These are phyloP conservation scores for Diabrotica undecimpunctata DNA, from an alignment of 1,140 invertebrate genomes.

Conservation along the genomic window DNA sequence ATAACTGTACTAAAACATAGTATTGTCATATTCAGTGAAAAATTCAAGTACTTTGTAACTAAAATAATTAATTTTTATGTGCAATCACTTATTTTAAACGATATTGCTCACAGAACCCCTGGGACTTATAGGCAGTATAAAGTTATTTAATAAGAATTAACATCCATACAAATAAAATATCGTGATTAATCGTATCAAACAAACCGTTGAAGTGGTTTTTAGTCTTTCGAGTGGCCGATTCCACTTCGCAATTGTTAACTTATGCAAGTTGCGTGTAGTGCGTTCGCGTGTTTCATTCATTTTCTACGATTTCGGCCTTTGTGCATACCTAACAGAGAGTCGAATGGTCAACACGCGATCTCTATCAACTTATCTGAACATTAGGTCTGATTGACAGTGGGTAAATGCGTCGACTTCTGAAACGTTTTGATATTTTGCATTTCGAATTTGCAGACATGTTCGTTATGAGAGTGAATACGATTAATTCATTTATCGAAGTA, in stretches of 20 bases:
- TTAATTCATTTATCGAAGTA: too few species aligned
- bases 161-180: slow-evolving; percentile 9
- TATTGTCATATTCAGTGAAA: too few species aligned
- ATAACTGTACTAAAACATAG: too few species aligned
- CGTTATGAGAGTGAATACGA: neutral
- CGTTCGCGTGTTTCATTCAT: slow-evolving; percentile 29
- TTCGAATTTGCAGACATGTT: neutral
- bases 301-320: slow-evolving; percentile 24
- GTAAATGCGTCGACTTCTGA: slow-evolving; percentile 31
- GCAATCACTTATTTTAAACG: too few species aligned
- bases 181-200: slow-evolving; percentile 11
- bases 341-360: slow-evolving; percentile 30
- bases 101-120: too few species aligned
- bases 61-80: too few species aligned
- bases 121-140: too few species aligned
- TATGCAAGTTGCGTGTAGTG: slow-evolving; percentile 34
- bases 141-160: slow-evolving; percentile 7
- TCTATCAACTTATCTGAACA: slow-evolving; percentile 28
- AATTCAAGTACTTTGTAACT: too few species aligned
- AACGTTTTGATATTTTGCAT: slow-evolving; percentile 22
- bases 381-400: slow-evolving; percentile 32
- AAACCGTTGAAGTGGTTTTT: slow-evolving; percentile 10
- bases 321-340: slow-evolving; percentile 14
- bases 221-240: slow-evolving; percentile 14
- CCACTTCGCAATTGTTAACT: slow-evolving; percentile 26